Percentiles rank a stretch among this genome's conserved stretches.
These are phyloP conservation scores for Paracyclopina nana DNA, from an alignment of 1,140 invertebrate species.

Conservation along the genomic window DNA sequence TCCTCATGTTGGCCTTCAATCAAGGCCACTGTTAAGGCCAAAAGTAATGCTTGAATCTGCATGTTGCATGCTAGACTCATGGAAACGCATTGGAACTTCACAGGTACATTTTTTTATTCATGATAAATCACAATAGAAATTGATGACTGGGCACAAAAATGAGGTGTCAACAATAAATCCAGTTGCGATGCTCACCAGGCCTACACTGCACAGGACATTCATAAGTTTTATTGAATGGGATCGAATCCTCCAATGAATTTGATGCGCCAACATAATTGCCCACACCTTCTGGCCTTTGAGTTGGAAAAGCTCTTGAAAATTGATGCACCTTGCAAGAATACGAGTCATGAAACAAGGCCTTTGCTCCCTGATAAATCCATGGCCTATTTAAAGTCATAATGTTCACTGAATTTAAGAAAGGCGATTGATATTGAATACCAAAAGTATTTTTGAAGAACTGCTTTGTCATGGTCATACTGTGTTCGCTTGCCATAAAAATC, in stretches of 20 bases:
- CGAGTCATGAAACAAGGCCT: neutral
- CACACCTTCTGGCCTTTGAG: neutral
- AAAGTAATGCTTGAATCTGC: no score
- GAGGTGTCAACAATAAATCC: neutral
- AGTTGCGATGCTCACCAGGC: neutral
- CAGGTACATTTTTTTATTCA: no score
- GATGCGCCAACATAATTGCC: neutral
- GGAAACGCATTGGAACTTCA: no score
- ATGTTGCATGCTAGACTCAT: no score
- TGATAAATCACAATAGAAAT: no score
- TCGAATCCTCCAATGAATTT: neutral
- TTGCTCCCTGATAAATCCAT: neutral
- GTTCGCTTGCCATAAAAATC: neutral
- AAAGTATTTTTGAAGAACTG: neutral
- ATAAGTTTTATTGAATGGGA: neutral
- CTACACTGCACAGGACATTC: neutral
- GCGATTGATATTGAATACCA: neutral
- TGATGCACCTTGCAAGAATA: neutral
- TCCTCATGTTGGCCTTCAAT: no score
- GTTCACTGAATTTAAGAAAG: no score
- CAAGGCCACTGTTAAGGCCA: no score
- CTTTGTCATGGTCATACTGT: neutral
- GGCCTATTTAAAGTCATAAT: neutral
- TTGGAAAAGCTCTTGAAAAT: neutral
- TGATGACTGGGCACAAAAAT: no score